Conservation (phyloP, 1,140 invertebrate species). For the Diprion similis region DNA sequence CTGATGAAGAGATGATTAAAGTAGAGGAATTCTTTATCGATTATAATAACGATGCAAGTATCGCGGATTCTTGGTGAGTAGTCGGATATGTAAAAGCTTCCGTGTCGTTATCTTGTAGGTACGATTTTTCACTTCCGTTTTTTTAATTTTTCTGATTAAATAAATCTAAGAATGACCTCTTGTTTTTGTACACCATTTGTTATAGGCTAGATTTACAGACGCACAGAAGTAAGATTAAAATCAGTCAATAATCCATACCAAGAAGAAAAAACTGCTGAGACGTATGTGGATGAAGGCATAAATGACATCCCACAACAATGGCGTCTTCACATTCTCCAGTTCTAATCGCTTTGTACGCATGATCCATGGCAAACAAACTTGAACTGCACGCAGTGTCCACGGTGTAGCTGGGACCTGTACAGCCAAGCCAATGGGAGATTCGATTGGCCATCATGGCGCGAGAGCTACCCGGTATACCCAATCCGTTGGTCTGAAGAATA, state of each 20-base stretch:
- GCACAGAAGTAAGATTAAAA: too few species aligned
- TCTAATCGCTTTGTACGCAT: slow-evolving; percentile 75
- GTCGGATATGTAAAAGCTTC: too few species aligned
- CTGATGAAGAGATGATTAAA: slow-evolving; percentile 62
- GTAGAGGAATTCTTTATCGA: slow-evolving; percentile 43
- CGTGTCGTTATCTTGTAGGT: too few species aligned
- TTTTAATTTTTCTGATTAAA: too few species aligned
- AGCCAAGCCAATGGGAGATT: slow-evolving; percentile 73
- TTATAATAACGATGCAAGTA: background rate
- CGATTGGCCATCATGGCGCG: slow-evolving; percentile 87
- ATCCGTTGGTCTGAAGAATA: background rate
- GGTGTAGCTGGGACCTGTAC: slow-evolving; percentile 75
- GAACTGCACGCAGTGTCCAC: slow-evolving; percentile 89
- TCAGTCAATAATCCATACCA: background rate
- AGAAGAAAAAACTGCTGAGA: slow-evolving; percentile 72
- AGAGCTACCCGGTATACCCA: slow-evolving; percentile 63
- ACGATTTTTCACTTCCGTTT: too few species aligned
- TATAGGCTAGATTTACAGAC: too few species aligned
- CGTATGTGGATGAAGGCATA: slow-evolving; percentile 79
- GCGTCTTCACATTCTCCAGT: slow-evolving; percentile 81
- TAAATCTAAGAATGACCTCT: background rate
- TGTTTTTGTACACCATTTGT: background rate
- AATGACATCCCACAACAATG: slow-evolving; percentile 79
- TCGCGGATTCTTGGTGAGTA: too few species aligned
- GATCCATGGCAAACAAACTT: slow-evolving; percentile 78